Conservation (phyloP, 2,797 vertebrate genomes). For the Pseudochirops cupreus region DNA sequence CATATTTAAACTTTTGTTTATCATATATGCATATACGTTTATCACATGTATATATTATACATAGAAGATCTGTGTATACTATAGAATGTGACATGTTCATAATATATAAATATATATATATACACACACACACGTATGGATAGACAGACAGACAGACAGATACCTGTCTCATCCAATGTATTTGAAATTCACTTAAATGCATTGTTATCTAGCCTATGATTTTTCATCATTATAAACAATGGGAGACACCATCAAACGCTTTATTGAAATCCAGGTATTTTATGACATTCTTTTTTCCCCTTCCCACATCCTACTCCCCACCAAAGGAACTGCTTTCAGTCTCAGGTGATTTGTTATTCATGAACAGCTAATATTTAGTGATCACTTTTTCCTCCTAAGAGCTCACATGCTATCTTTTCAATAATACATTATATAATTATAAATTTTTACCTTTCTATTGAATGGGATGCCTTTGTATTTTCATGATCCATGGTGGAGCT, state of each 20-base stretch:
- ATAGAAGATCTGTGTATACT: neutral
- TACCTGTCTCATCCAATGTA: neutral
- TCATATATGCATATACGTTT: no score
- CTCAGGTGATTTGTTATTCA: neutral
- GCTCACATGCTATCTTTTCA: neutral
- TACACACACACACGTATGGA: no score
- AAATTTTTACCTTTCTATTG: neutral
- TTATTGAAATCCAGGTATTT: neutral
- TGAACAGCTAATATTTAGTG: neutral
- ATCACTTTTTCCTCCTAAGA: neutral
- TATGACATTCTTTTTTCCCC: neutral
- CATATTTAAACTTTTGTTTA: neutral
- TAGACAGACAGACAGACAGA: neutral
- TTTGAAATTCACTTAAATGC: neutral
- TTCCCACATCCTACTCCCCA: neutral
- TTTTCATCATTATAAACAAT: neutral
- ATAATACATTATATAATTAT: neutral
- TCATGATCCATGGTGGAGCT: neutral
- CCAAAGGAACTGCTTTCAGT: no score
- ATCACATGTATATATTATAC: neutral
- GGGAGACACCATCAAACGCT: neutral
- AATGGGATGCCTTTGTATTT: neutral
- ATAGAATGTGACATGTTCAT: no score
- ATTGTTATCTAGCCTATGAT: neutral
- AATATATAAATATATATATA: no score